Evolutionary conservation across 35 echinoderm and acorn worm genomes (phyloP).

Genomic region (Chiridota heheva): DNA sequence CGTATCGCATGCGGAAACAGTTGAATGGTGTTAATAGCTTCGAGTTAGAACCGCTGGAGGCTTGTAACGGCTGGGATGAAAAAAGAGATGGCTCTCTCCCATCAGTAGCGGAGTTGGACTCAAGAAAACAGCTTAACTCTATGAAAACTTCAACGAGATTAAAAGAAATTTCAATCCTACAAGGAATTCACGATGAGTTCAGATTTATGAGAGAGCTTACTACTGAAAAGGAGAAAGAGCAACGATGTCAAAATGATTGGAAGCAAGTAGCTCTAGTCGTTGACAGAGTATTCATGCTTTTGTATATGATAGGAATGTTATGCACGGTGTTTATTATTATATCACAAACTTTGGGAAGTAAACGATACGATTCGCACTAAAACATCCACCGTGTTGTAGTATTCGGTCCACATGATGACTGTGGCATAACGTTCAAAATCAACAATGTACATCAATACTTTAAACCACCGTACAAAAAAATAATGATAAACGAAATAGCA

Average conservation of each 20-base stretch:
- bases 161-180: conserved; percentile 65
- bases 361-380: too few species aligned
- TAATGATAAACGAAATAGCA: too few species aligned
- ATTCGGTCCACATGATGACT: too few species aligned
- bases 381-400: too few species aligned
- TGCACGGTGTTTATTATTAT: conserved; percentile 83
- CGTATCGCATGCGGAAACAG: conserved; percentile 37
- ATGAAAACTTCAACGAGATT: conserved; percentile 28
- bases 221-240: conserved; percentile 62
- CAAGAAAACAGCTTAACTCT: conserved; percentile 48
- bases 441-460: too few species aligned
- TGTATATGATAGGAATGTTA: conserved; percentile 89
- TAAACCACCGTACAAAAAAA: too few species aligned
- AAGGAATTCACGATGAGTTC: conserved; percentile 80
- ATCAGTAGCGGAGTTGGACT: conserved; percentile 46
- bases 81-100: conserved; percentile 55
- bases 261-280: conserved; percentile 95
- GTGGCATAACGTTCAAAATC: too few species aligned
- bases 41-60: conserved; percentile 65
- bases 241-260: conserved; percentile 79
- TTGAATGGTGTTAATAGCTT: conserved; percentile 49
- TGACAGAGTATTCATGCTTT: conserved; percentile 86
- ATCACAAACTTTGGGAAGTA: too few species aligned
- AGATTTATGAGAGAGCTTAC: conserved; percentile 57
- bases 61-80: conserved; percentile 43